phyloP scores from a whole-genome alignment of 2,797 vertebrate species.

The Periparus ater region DNA sequence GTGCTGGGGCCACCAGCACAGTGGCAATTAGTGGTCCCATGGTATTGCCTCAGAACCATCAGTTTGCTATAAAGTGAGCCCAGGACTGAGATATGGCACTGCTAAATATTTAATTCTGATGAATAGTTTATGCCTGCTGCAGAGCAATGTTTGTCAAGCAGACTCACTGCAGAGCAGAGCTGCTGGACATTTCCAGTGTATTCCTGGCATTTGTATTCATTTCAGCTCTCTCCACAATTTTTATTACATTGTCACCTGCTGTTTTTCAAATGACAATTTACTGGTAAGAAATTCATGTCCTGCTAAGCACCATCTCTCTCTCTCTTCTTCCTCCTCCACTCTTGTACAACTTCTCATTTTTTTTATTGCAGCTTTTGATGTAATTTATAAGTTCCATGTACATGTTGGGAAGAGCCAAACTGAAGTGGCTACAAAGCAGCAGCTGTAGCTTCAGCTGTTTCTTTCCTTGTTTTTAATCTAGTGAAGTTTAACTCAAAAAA shows the following conservation, averaged over 20 bases:
- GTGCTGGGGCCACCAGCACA: fast-evolving
- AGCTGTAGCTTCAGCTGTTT: not conserved
- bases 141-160: not conserved
- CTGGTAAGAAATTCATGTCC: not conserved
- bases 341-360: not conserved
- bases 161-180: not conserved
- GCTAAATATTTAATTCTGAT: not conserved
- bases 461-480: not conserved
- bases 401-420: not conserved
- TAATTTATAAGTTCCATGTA: not conserved
- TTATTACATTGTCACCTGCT: not conserved
- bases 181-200: not conserved
- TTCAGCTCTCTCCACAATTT: not conserved
- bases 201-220: not conserved
- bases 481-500: not conserved
- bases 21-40: not conserved
- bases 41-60: not conserved
- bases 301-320: not conserved
- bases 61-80: not conserved
- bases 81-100: not conserved
- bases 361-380: not conserved
- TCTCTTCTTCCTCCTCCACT: not conserved
- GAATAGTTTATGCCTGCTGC: not conserved
- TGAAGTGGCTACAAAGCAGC: not conserved
- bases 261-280: not conserved